Base-by-base conservation (phyloP, 2,113 vertebrate genomes). In the Austrofundulus limnaeus region DNA sequence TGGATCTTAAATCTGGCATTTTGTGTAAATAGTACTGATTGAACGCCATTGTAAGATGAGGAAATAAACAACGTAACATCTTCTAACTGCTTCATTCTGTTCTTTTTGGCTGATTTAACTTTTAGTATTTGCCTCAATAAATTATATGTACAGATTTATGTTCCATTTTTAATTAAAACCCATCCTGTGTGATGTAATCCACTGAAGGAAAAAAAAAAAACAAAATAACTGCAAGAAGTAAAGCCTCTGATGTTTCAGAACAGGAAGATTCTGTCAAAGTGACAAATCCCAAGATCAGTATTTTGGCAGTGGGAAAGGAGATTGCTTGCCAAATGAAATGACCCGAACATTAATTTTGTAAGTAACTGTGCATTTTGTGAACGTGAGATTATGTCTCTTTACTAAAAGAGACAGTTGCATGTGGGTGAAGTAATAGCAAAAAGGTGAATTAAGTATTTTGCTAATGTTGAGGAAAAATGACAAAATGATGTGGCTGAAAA, bases 111-210 rank as follows among this genome's bases (percentile, higher is more conserved):
- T 71, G 15, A 59, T 66, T 28, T 4, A 43, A 70, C 41, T 48
- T 50, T 49, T 62, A 60, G 16, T 71, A 46, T 73, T 59, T 60
- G 54, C 54, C 34, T 81, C 41, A 48, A 16, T 34, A 17, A 42
- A 67, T 56, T 28, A 15, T 21, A 4, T 37, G 62, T 62, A 75
- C 49, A 24, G 8, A 39, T 47, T 16, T 20, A 61, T 73, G 49
- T 34, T 63, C 20, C 5, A n/a, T n/a, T n/a, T 24, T 47, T 24
- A 61, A 66, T 59, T 7, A 59, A 72, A 75, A 68, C 23, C 67
- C 31, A 46, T 60, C 66, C 10, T n/a, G 48, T 65, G 70, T 74
- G 74, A 83, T 84, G 73, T 75, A 87, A 81, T 53, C 41, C 60
- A 39, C 45, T 66, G 66, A 69, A 71, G 80, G 58, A 72, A 68